These are phyloP conservation scores for Periophthalmus modestus DNA, from an alignment of 2,113 vertebrate species.

Conservation along the genomic window DNA sequence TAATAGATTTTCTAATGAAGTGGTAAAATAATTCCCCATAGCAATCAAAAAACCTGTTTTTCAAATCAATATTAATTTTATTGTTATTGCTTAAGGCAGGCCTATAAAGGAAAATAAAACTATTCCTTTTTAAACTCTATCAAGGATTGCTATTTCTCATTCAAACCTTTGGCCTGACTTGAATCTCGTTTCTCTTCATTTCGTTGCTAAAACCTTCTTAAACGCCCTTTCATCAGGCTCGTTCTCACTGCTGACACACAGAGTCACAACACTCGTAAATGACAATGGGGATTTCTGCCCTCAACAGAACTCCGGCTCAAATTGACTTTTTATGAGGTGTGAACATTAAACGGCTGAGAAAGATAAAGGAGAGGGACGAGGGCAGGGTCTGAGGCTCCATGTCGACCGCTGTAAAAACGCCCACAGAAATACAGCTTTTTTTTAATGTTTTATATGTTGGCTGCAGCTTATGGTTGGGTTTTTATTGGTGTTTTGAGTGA, in stretches of 20 bases:
- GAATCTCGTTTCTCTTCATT: background rate
- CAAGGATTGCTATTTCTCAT: background rate
- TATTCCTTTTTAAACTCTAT: too few species aligned
- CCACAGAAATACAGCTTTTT: slow-evolving; percentile 34
- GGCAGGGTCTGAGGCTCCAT: slow-evolving; percentile 9
- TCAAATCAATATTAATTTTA: too few species aligned
- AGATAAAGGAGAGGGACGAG: slow-evolving; percentile 5
- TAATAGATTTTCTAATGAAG: too few species aligned
- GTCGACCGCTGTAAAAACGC: slow-evolving; percentile 37
- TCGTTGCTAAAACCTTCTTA: background rate
- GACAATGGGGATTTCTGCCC: slow-evolving; percentile 14
- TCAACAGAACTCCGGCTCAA: slow-evolving; percentile 13
- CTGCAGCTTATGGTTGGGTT: background rate
- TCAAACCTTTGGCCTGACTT: background rate
- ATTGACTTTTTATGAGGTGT: slow-evolving; percentile 49
- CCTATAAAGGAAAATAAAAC: too few species aligned
- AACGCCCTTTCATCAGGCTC: background rate
- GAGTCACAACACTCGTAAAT: slow-evolving; percentile 29
- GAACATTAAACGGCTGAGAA: slow-evolving; percentile 39
- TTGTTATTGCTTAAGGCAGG: too few species aligned
- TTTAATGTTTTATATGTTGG: background rate
- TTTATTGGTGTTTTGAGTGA: background rate
- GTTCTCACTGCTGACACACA: background rate
- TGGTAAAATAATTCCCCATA: too few species aligned
- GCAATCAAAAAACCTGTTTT: too few species aligned